phyloP scores from a whole-genome alignment of 2,113 vertebrate genomes.

The Sander lucioperca region DNA sequence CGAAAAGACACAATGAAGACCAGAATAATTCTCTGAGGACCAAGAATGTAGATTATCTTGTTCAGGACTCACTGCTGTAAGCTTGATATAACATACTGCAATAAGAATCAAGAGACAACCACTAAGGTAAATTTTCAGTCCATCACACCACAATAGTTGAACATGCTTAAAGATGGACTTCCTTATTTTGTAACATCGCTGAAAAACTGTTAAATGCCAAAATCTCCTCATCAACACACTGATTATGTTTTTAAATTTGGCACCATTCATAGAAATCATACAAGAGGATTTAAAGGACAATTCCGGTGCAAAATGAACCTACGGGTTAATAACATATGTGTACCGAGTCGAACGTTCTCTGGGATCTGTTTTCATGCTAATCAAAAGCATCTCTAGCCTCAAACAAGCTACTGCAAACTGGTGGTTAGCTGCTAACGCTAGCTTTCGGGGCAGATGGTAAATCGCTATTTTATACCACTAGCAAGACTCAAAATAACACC shows the following conservation, averaged over 20 bases:
- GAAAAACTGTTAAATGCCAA: neutral
- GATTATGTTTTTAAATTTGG: neutral
- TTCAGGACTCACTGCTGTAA: conserved; percentile 50
- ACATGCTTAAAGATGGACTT: neutral
- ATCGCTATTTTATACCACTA: too few relatives aligned
- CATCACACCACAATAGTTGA: too few relatives aligned
- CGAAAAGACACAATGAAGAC: neutral
- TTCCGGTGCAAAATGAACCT: too few relatives aligned
- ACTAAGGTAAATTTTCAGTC: neutral
- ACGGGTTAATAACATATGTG: too few relatives aligned
- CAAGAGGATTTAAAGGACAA: too few relatives aligned
- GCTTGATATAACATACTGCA: conserved; percentile 1
- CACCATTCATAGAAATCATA: neutral
- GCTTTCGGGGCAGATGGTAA: too few relatives aligned
- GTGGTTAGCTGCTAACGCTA: too few relatives aligned
- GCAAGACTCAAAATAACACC: too few relatives aligned
- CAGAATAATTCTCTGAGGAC: neutral
- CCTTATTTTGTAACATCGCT: neutral
- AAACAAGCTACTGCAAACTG: too few relatives aligned
- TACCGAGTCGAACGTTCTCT: too few relatives aligned
- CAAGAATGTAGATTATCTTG: neutral
- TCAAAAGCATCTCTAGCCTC: too few relatives aligned
- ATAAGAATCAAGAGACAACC: neutral
- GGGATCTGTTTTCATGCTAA: too few relatives aligned
- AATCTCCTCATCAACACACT: neutral